These are phyloP conservation scores for Amia ocellicauda DNA, from an alignment of 2,113 vertebrate genomes.

Conservation along the genomic window DNA sequence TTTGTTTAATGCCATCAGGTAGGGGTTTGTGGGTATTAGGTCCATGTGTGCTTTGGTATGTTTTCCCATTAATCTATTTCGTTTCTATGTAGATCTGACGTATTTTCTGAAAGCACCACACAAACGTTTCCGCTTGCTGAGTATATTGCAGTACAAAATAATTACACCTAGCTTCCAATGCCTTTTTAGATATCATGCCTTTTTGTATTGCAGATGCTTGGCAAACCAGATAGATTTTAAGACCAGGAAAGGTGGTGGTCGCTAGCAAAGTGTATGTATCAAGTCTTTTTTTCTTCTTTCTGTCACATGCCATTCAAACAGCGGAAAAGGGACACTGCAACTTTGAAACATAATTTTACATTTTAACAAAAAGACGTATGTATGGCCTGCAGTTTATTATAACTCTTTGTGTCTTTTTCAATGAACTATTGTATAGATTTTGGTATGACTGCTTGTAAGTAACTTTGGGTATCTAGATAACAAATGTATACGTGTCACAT, in stretches of 20 bases:
- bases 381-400: slow-evolving; percentile 33
- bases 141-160: no score
- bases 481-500: slow-evolving; percentile 52
- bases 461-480: slow-evolving; percentile 44
- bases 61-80: no score
- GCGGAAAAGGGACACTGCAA: slow-evolving; percentile 20
- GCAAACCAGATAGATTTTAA: no score
- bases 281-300: slow-evolving; percentile 14
- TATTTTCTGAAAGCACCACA: no score
- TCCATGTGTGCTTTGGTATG: no score
- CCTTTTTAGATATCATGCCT: no score
- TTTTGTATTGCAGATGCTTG: no score
- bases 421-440: slow-evolving; percentile 33
- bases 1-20: no score
- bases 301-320: not conserved
- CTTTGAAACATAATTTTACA: slow-evolving; percentile 13
- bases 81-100: no score
- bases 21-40: no score
- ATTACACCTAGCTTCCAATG: no score
- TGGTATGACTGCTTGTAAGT: slow-evolving; percentile 40
- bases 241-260: not conserved
- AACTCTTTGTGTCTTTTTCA: slow-evolving; percentile 33
- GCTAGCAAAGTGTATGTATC: slow-evolving; percentile 20
- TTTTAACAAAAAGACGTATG: slow-evolving; percentile 17
- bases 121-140: no score